Evolutionary conservation across 2,797 vertebrate genomes (phyloP).

Genomic region (Rhinophrynus dorsalis): DNA sequence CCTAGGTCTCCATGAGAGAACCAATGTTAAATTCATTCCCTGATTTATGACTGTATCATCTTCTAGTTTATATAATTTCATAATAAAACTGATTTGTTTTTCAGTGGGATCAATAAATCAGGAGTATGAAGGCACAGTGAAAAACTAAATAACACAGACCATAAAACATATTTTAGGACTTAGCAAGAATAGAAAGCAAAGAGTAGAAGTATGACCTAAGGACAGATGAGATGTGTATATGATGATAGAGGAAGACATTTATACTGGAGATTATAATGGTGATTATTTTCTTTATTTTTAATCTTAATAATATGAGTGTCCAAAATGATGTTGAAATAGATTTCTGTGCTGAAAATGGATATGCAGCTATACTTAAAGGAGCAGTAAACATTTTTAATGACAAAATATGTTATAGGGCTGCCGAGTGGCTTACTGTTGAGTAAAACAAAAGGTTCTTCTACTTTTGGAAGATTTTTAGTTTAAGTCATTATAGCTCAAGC

Average conservation of each 20-base stretch:
- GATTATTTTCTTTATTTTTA: too few relatives aligned
- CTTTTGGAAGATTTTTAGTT: too few relatives aligned
- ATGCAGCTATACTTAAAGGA: too few relatives aligned
- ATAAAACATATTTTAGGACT: conserved; percentile 28
- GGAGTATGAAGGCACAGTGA: background rate
- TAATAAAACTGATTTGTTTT: conserved; percentile 46
- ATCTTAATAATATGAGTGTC: too few relatives aligned
- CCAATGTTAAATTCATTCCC: conserved; percentile 9
- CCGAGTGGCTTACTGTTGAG: too few relatives aligned
- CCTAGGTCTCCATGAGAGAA: conserved; percentile 15
- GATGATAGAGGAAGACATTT: background rate
- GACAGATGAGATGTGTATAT: background rate
- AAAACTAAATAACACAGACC: conserved; percentile 26
- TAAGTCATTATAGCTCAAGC: too few relatives aligned
- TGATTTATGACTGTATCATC: conserved; percentile 40
- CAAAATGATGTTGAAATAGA: too few relatives aligned
- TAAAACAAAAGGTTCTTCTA: too few relatives aligned
- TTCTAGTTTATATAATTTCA: conserved; percentile 42
- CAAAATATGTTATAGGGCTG: too few relatives aligned
- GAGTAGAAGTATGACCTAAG: background rate
- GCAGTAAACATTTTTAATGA: too few relatives aligned
- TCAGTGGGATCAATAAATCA: conserved; percentile 38
- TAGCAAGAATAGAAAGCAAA: conserved; percentile 20
- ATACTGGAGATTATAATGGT: too few relatives aligned
- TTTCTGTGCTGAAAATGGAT: too few relatives aligned